These are phyloP conservation scores for Archivesica marissinica DNA, from an alignment of 1,140 invertebrate species.

Conservation along the genomic window DNA sequence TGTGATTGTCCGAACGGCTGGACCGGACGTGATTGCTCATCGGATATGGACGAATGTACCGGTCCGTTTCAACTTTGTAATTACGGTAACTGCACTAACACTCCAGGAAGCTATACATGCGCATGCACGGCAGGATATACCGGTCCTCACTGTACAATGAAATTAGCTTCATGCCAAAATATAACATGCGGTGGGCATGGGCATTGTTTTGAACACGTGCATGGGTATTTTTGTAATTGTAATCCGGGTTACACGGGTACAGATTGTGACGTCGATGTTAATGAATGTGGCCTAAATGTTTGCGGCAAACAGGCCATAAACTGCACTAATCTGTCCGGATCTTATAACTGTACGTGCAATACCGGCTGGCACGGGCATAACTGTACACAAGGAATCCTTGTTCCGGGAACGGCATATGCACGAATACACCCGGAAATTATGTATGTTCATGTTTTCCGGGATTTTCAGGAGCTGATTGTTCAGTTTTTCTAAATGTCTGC, in stretches of 20 bases:
- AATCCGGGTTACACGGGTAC: slow-evolving; percentile 20
- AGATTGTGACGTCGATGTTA: slow-evolving; percentile 67
- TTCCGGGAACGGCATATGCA: slow-evolving; percentile 51
- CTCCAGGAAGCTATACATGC: slow-evolving; percentile 18
- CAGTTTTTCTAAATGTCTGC: slow-evolving; percentile 23
- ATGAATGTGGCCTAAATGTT: slow-evolving; percentile 83
- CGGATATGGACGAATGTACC: slow-evolving; percentile 43
- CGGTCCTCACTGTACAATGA: neutral
- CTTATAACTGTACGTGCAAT: slow-evolving; percentile 42
- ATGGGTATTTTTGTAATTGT: slow-evolving; percentile 8
- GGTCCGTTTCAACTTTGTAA: neutral
- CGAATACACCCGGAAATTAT: slow-evolving; percentile 54
- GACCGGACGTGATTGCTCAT: slow-evolving; percentile 31
- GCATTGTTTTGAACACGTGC: neutral
- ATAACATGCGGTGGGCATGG: slow-evolving; percentile 25
- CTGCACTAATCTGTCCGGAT: neutral
- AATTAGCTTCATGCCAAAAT: slow-evolving; percentile 25
- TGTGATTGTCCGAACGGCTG: slow-evolving; percentile 52
- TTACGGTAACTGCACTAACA: neutral
- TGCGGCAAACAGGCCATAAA: slow-evolving; percentile 69
- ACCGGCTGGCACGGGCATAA: slow-evolving; percentile 27
- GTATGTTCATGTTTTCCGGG: slow-evolving; percentile 58
- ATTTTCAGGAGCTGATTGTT: slow-evolving; percentile 56
- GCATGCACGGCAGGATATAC: neutral
- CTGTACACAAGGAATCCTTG: slow-evolving; percentile 57